phyloP scores from a whole-genome alignment of 2,797 vertebrate species.

The Naso thynnoides region DNA sequence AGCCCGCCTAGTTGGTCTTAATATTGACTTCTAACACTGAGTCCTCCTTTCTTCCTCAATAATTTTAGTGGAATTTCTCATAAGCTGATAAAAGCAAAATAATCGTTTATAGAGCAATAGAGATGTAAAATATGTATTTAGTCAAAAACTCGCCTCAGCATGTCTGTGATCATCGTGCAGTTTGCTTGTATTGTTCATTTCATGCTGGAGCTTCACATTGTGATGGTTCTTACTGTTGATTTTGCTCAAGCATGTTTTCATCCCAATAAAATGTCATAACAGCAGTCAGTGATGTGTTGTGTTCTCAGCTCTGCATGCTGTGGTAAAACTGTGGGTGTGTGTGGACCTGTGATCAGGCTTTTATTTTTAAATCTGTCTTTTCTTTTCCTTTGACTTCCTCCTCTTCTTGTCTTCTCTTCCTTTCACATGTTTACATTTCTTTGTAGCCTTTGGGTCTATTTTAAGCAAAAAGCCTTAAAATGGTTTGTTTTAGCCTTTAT shows the following conservation, averaged over 20 bases:
- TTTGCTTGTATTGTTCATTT: slow-evolving; percentile 29
- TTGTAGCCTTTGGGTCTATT: slow-evolving; percentile 3
- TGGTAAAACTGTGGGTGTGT: neutral
- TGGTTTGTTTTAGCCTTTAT: neutral
- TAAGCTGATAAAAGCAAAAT: neutral
- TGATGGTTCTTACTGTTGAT: slow-evolving; percentile 24
- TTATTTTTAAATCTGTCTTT: neutral
- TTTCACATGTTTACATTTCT: neutral
- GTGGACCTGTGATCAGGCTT: slow-evolving; percentile 4
- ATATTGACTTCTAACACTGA: neutral
- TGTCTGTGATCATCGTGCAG: slow-evolving; percentile 34
- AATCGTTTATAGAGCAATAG: slow-evolving; percentile 1
- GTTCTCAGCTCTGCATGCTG: slow-evolving; percentile 41
- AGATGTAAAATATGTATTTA: slow-evolving; percentile 11
- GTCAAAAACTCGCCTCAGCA: slow-evolving; percentile 7
- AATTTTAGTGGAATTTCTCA: neutral
- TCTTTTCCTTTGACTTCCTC: neutral
- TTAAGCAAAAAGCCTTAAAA: slow-evolving; percentile 1
- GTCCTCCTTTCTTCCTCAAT: neutral
- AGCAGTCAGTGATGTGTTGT: slow-evolving; percentile 34
- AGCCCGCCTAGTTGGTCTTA: neutral
- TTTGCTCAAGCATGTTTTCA: slow-evolving; percentile 60
- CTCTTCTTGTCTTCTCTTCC: neutral
- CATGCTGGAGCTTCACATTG: slow-evolving; percentile 19
- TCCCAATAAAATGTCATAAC: slow-evolving; percentile 67